These are phyloP conservation scores for Philopedon plagiatum DNA, from an alignment of 2,888 invertebrate genomes.

Conservation along the genomic window DNA sequence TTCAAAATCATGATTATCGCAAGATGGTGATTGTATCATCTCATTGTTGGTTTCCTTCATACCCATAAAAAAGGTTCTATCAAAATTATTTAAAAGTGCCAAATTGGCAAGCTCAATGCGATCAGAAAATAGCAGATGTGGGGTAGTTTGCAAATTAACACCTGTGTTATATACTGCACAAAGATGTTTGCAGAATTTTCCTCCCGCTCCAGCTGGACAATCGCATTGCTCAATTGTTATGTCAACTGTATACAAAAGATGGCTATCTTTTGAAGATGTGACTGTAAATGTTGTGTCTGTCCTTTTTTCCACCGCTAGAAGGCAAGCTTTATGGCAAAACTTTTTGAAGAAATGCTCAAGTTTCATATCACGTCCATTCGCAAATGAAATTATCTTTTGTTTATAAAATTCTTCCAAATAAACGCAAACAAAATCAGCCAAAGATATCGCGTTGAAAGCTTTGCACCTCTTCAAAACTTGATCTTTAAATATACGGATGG, in stretches of 20 bases:
- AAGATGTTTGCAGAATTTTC: conserved; percentile 37
- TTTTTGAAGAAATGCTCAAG: conserved; percentile 21
- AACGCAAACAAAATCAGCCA: conserved; percentile 27
- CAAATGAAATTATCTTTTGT: conserved; percentile 27
- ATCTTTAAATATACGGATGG: conserved; percentile 16
- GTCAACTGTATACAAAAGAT: no score
- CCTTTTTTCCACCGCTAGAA: conserved; percentile 17
- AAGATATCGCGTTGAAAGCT: no score
- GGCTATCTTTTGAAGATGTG: no score
- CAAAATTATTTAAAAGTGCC: conserved; percentile 37
- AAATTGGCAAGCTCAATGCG: no score
- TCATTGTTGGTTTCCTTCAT: conserved; percentile 36
- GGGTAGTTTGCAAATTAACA: conserved; percentile 39
- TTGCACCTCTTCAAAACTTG: conserved; percentile 21
- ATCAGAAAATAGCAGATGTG: conserved; percentile 40
- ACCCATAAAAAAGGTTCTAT: conserved; percentile 41
- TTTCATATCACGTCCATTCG: conserved; percentile 29
- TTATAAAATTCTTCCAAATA: conserved; percentile 35
- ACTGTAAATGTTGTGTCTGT: conserved; percentile 21
- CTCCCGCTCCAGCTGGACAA: conserved; percentile 35
- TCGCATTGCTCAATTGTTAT: conserved; percentile 11
- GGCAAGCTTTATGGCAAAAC: conserved; percentile 18
- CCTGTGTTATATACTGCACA: conserved; percentile 40
- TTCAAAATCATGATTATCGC: conserved; percentile 19
- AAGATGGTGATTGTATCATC: conserved; percentile 25